Base-by-base conservation (phyloP, 2,113 vertebrate genomes). In the Collichthys lucidus region DNA sequence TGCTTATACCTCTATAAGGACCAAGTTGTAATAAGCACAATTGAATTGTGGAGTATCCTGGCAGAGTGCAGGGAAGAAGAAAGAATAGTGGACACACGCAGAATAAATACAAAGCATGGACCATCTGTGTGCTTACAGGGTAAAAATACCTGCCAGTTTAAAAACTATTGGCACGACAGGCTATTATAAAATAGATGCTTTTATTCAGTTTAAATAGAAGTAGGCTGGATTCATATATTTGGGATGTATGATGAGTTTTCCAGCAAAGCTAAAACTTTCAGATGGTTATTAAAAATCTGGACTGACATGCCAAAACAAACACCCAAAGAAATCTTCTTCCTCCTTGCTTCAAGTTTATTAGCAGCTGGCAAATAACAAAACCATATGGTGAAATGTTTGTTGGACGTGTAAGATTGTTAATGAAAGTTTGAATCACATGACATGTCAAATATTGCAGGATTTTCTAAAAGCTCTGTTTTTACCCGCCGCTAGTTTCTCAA, bases 401-500 rank as follows among this genome's bases (percentile, higher is more conserved):
- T 42, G 35, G 19, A 29, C 42, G 5, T 52, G 15, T 60, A 10
- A 7, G 40, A 66, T 29, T 44, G 26, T 55, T 31, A 19, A 14
- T 67, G 17, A 31, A 60, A 24, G 7, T 31, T 56, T n/a, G 22
- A 35, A 35, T 35, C 31, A 35, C 31, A 55, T 52, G 9, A 19
- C 11, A 50, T 26, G 16, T 17, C 4, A 52, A 26, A 26, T 44
- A 8, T 46, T 22, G 10, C 29, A 31, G 20, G 26, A 35, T 24
- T 71, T 47, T 42, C 12, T 53, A 26, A 22, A 65, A 85, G 10
- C 40, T 60, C 6, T 42, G 19, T 61, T 53, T 53, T 67, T 22
- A 17, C 5, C 31, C 31, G 31, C 31, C 31, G 31, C 31, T 35
- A 26, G 29, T 24, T 52, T 53, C 66, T 42, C n/a, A n/a, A n/a